A percentile compares a stretch with the other conserved stretches of the same genome.
Conservation (phyloP, 2,113 vertebrate genomes). For the Pteruthius melanotis region DNA sequence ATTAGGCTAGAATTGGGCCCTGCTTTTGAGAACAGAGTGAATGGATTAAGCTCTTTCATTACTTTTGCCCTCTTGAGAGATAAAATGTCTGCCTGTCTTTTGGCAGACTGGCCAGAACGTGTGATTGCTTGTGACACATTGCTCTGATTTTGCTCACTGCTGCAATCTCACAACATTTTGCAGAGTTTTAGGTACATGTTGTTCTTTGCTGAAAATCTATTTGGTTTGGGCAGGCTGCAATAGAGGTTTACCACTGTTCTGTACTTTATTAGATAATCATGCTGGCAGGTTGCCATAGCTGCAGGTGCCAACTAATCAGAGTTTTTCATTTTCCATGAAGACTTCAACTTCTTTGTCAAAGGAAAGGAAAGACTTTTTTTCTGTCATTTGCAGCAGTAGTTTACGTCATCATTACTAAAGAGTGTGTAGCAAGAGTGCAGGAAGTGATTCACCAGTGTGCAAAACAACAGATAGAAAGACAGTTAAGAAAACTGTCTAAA, state of each 20-base stretch:
- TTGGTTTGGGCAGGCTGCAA: slow-evolving; percentile 2
- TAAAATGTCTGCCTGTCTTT: neutral
- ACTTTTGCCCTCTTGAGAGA: neutral
- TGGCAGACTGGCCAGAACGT: neutral
- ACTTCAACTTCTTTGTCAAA: neutral
- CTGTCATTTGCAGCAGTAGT: neutral
- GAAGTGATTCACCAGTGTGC: slow-evolving; percentile 19
- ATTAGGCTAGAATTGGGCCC: neutral
- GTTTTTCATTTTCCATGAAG: neutral
- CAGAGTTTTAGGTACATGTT: neutral
- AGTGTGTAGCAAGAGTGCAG: neutral
- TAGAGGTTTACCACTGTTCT: neutral
- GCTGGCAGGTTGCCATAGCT: slow-evolving; percentile 32
- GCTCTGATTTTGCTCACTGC: neutral
- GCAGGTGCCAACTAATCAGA: neutral
- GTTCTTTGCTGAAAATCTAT: slow-evolving; percentile 9
- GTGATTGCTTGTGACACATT: neutral
- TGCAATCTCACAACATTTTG: neutral
- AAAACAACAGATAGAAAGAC: neutral
- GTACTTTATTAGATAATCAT: neutral
- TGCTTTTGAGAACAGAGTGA: neutral
- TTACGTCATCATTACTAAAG: neutral
- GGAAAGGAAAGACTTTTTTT: neutral
- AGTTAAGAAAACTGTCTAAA: neutral
- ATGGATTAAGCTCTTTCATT: neutral